These are phyloP conservation scores for Colletes collaris DNA, from an alignment of 2,888 invertebrate genomes.

Conservation along the genomic window DNA sequence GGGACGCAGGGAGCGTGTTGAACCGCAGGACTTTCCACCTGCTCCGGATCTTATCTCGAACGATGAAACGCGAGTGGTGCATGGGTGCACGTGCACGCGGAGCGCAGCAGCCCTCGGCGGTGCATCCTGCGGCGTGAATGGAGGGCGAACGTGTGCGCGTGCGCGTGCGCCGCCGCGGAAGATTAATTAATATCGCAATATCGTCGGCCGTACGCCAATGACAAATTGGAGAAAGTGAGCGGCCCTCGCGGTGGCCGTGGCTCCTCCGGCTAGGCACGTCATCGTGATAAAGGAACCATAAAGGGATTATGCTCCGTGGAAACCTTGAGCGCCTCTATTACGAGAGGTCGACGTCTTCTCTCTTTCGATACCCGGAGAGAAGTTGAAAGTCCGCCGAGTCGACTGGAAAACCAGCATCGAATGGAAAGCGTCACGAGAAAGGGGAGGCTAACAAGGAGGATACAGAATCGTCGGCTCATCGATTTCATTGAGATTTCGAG, in stretches of 20 bases:
- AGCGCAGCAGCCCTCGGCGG: conserved; percentile 8
- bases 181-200: conserved; percentile 76
- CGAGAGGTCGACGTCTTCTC: background rate
- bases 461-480: too few species aligned
- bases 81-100: conserved; percentile 28
- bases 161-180: conserved; percentile 54
- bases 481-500: too few species aligned
- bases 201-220: conserved; percentile 68
- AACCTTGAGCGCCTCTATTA: conserved; percentile 51
- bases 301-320: conserved; percentile 58
- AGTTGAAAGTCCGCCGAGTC: too few species aligned
- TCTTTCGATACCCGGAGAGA: too few species aligned
- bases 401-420: too few species aligned
- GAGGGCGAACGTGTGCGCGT: conserved; percentile 37
- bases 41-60: conserved; percentile 69
- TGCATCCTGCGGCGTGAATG: conserved; percentile 47
- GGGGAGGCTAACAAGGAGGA: too few species aligned
- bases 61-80: conserved; percentile 58
- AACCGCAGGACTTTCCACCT: conserved; percentile 68
- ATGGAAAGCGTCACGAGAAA: too few species aligned
- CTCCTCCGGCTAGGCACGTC: conserved; percentile 56
- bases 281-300: conserved; percentile 69
- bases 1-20: conserved; percentile 17
- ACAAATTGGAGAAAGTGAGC: conserved; percentile 76
- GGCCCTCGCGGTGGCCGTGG: conserved; percentile 64